These are phyloP conservation scores for Agrotis ipsilon DNA, from an alignment of 2,888 invertebrate species.

Conservation along the genomic window DNA sequence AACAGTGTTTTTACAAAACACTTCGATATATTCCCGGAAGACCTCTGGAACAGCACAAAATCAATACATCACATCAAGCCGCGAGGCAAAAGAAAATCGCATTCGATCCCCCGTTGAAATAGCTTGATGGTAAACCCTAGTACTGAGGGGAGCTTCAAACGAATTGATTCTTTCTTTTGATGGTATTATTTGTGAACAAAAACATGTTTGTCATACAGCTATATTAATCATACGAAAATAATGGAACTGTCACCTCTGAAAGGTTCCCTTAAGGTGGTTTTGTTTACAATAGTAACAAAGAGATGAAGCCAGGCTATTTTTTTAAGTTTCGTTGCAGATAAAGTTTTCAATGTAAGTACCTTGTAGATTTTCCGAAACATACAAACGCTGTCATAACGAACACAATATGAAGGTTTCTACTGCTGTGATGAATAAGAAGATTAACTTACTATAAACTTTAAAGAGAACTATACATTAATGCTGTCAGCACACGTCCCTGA, in stretches of 20 bases:
- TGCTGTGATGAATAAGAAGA: too few relatives aligned
- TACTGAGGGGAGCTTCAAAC: conserved; percentile 46
- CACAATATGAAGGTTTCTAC: too few relatives aligned
- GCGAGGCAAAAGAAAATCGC: conserved; percentile 61
- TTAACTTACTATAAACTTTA: too few relatives aligned
- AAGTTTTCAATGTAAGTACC: too few relatives aligned
- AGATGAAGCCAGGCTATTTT: neutral
- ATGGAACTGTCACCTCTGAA: conserved; percentile 28
- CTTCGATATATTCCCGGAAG: conserved; percentile 32
- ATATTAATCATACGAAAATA: conserved; percentile 44
- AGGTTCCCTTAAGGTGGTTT: neutral
- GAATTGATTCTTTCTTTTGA: conserved; percentile 56
- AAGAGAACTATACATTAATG: too few relatives aligned
- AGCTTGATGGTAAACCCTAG: conserved; percentile 52
- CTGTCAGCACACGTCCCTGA: too few relatives aligned
- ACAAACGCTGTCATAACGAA: too few relatives aligned
- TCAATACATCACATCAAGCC: conserved; percentile 62
- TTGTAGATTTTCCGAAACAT: too few relatives aligned
- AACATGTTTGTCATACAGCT: conserved; percentile 22
- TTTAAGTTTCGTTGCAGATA: too few relatives aligned
- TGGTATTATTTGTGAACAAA: conserved; percentile 44
- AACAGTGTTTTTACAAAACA: conserved; percentile 35
- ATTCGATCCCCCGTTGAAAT: conserved; percentile 60
- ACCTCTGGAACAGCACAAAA: conserved; percentile 49
- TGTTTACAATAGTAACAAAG: conserved; percentile 8